Percentiles rank a stretch among this genome's conserved stretches.
These are phyloP conservation scores for Cherax quadricarinatus DNA, from an alignment of 1,140 invertebrate species.

Conservation along the genomic window DNA sequence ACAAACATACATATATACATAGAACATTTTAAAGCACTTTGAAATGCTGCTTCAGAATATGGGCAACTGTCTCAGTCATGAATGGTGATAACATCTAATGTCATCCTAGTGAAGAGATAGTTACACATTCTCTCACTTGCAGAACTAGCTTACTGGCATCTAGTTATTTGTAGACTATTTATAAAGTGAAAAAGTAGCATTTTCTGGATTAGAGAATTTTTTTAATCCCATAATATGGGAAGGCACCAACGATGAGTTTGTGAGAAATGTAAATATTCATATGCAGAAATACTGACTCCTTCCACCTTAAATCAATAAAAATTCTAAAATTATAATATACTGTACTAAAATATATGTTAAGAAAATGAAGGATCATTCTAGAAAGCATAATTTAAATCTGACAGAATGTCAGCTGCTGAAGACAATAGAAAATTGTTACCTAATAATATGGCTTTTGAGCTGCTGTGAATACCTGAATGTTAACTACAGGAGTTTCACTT, in stretches of 20 bases:
- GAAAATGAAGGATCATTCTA: neutral
- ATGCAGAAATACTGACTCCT: slow-evolving; percentile 12
- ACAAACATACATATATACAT: neutral
- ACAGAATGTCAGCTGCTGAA: neutral
- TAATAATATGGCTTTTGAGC: neutral
- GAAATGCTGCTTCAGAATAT: slow-evolving; percentile 2
- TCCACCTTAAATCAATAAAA: slow-evolving; percentile 6
- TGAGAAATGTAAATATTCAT: slow-evolving; percentile 16
- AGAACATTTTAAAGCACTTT: neutral
- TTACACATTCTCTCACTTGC: neutral
- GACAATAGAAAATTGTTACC: neutral
- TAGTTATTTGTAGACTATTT: slow-evolving; percentile 11
- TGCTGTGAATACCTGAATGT: neutral
- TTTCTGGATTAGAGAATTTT: slow-evolving; percentile 15
- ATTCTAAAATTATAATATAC: neutral
- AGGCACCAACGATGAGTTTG: slow-evolving; percentile 49
- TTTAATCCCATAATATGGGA: slow-evolving; percentile 44
- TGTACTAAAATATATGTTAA: neutral
- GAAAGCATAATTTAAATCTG: neutral
- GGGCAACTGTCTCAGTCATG: neutral
- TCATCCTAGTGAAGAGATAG: neutral
- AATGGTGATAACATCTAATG: neutral
- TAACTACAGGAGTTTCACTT: neutral
- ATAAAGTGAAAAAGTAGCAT: slow-evolving; percentile 39
- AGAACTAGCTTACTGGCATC: neutral